Base-by-base conservation (phyloP, 2,113 vertebrate genomes). In the Myrmecobius fasciatus region DNA sequence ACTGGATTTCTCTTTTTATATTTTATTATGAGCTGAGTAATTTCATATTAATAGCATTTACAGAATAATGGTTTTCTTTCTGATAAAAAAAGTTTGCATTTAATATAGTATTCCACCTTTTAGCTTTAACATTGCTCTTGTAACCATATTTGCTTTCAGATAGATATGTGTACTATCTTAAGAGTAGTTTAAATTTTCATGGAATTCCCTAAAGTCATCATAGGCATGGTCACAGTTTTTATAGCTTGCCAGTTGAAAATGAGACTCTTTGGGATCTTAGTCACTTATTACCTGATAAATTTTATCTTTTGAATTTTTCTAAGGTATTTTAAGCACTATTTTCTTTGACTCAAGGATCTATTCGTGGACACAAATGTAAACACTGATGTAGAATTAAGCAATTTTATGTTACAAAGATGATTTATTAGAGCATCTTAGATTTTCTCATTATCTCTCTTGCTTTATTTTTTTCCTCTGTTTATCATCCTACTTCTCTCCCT, bases 1-100 rank as follows among this genome's bases (percentile, higher is more conserved):
- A 17, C 96, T 92, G n/a, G 47, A 95, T 97, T 95, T 94, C 92
- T 17, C 47, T 89, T 90, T 92, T 97, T 97, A 96, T 51, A 3
- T n/a, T 93, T 96, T 3, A 52, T 24, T 48, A 1, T 91, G 60
- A 52, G 9, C 24, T 26, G 25, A 51, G 94, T 95, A 11, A 51
- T 92, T 26, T 51, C 89, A 90, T 96, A 95, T 51, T 92, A 93
- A 94, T 96, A 95, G 52, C 91, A 8, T 1, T 11, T 89, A 51
- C 93, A 94, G 91, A 96, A 90, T 93, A 93, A 43, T 49, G 3
- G n/a, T 91, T 97, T 95, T 92, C 90, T 94, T 0, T 0, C 0
- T 89, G 94, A 24, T 2, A 25, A 25, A 88, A 89, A 26, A 95
- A 83, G 0, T 25, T 31, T 49, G 8, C 14, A 22, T 43, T 92